Base-by-base conservation (phyloP, 1,140 invertebrate species). In the Diploscapter pachys region DNA sequence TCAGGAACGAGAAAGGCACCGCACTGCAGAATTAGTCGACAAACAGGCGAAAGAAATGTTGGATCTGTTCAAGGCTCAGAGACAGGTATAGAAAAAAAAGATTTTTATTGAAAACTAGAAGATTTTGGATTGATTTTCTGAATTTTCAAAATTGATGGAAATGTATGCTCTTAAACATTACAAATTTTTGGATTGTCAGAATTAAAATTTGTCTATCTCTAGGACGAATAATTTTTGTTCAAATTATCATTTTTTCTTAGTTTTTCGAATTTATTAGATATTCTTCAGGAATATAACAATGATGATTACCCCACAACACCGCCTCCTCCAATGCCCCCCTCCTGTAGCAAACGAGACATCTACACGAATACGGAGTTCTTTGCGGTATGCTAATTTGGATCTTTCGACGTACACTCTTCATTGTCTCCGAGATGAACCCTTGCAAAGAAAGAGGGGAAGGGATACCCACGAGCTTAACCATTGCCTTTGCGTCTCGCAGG, bases 11-110 rank as follows among this genome's bases (percentile, higher is more conserved):
- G 94, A 97, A 88, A 90, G 93, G 85, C 92, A 93, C 75, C 93
- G 93, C 51, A 96, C 94, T 11, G 93, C 93, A 5, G 94, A 94
- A 4, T 85, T 96, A 80, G 93, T 96, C 5, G 94, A 96, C 85
- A 93, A 94, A 82, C 94, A 96, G 86, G 94, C 93, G 81, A 92
- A 93, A 81, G 94, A 96, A 88, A 96, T 96, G 94, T 89, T 96
- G 88, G 92, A 94, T 85, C 88, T 96, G 76, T 96, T 96, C 85
- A 94, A 93, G 83, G 93, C 83, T 68, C 79, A 82, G 8, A 55
- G 84, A 72, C 78, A 63, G 48, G 76, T 79, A 53, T n/a, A 1
- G 6, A 64, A 59, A 59, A 59, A 59, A 9, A 31, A 0, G 57
- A 59, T 59, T 59, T 59, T 59, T 59, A 1, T 59, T 11, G 57